Conservation (phyloP, 2,888 invertebrate genomes). For the Dione vanillae region DNA sequence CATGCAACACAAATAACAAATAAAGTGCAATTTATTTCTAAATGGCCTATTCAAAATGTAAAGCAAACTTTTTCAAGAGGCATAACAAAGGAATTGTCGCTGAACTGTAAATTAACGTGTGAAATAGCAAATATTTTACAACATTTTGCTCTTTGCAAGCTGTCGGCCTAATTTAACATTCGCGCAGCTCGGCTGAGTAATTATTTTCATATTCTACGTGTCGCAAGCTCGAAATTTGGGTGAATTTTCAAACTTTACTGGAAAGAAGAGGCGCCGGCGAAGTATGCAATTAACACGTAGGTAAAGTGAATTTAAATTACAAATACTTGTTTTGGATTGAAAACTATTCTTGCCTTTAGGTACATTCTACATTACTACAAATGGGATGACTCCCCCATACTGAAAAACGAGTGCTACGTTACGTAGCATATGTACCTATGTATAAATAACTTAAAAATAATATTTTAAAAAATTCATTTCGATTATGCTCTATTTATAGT, state of each 20-base stretch:
- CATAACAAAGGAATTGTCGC: constrained; percentile 14
- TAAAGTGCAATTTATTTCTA: background rate
- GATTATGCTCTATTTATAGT: too few species aligned
- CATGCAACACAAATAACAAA: background rate
- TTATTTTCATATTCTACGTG: constrained; percentile 35
- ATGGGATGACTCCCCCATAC: too few species aligned
- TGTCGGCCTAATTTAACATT: constrained; percentile 36
- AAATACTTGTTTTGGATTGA: background rate
- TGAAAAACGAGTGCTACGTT: too few species aligned
- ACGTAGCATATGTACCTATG: too few species aligned
- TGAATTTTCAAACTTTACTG: constrained; percentile 11
- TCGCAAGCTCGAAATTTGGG: constrained; percentile 17
- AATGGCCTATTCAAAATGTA: background rate
- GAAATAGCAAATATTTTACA: constrained; percentile 22
- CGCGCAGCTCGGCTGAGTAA: constrained; percentile 24
- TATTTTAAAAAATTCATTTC: too few species aligned
- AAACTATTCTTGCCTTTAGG: background rate
- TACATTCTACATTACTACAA: background rate
- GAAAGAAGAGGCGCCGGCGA: constrained; percentile 10
- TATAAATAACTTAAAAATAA: too few species aligned
- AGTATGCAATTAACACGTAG: constrained; percentile 6
- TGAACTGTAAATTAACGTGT: constrained; percentile 17
- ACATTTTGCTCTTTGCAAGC: constrained; percentile 22
- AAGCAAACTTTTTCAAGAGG: constrained; percentile 14
- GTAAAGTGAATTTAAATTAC: background rate